A percentile compares a stretch with the other conserved stretches of the same genome.
Evolutionary conservation across 2,797 vertebrate species (phyloP).

Genomic region (Diplodus sargus): DNA sequence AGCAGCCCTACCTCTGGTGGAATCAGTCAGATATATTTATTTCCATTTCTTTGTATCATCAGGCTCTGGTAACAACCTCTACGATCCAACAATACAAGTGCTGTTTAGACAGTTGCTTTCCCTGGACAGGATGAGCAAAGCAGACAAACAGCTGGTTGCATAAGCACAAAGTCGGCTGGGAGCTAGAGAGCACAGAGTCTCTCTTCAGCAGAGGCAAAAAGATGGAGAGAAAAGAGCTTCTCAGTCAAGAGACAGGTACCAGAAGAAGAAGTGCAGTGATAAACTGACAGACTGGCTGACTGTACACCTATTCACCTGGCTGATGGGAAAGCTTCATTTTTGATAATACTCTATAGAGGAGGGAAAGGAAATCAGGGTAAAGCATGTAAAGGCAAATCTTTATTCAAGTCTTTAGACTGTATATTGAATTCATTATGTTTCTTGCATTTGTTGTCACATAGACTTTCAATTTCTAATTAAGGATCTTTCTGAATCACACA

Average conservation of each 20-base stretch:
- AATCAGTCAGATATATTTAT: constrained; percentile 39
- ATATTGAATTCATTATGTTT: not conserved
- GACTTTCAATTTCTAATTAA: not conserved
- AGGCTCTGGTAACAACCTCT: constrained; percentile 60
- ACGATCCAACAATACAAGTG: constrained; percentile 55
- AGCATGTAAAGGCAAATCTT: not conserved
- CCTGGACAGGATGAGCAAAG: constrained; percentile 64
- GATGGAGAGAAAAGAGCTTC: constrained; percentile 18
- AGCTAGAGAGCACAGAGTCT: constrained; percentile 33
- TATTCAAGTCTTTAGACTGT: not conserved
- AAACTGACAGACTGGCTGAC: not conserved
- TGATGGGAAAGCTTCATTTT: not conserved
- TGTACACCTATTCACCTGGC: not conserved
- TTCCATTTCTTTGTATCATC: constrained; percentile 55
- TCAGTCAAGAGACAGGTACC: constrained; percentile 15
- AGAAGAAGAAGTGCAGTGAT: constrained; percentile 1
- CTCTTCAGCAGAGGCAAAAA: constrained; percentile 38
- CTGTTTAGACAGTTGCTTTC: constrained; percentile 79
- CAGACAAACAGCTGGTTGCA: constrained; percentile 67
- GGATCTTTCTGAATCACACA: not conserved
- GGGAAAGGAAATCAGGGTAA: not conserved
- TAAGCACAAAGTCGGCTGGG: constrained; percentile 57
- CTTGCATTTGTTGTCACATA: not conserved
- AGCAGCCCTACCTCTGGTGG: constrained; percentile 22
- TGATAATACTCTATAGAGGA: not conserved